These are phyloP conservation scores for Leptopilina drosophilae DNA, from an alignment of 2,888 invertebrate genomes.

Conservation along the genomic window DNA sequence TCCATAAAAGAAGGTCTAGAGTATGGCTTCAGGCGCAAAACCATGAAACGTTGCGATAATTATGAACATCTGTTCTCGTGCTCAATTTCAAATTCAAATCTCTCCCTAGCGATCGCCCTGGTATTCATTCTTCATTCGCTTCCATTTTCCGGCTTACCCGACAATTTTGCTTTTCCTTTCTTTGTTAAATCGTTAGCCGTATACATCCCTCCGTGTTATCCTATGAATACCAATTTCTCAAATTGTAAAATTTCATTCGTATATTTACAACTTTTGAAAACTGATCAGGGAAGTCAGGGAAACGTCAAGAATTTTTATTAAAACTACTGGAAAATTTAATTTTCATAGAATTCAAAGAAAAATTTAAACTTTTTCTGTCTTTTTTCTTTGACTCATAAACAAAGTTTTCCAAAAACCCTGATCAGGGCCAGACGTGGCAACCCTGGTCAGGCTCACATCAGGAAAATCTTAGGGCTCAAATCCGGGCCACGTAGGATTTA, in stretches of 20 bases:
- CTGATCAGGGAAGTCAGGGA: no score
- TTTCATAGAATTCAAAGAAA: no score
- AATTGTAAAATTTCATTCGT: background rate
- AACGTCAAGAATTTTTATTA: no score
- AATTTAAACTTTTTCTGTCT: no score
- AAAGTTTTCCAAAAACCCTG: no score
- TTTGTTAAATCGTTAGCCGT: slow-evolving; percentile 37
- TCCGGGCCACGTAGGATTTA: no score
- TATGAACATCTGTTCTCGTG: slow-evolving; percentile 55
- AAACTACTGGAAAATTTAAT: no score
- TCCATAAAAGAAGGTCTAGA: slow-evolving; percentile 11
- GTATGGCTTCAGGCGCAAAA: slow-evolving; percentile 21
- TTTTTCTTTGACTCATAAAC: no score
- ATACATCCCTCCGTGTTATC: slow-evolving; percentile 23
- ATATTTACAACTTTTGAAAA: background rate
- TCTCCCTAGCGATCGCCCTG: slow-evolving; percentile 36
- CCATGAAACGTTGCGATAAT: slow-evolving; percentile 52
- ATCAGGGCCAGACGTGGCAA: no score
- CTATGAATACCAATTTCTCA: slow-evolving; percentile 36
- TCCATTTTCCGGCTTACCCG: slow-evolving; percentile 37
- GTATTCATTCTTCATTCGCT: slow-evolving; percentile 35
- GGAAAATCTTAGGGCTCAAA: no score
- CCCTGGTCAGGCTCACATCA: no score
- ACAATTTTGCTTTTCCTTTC: slow-evolving; percentile 34
- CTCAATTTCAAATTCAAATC: slow-evolving; percentile 54